A percentile compares a stretch with the other conserved stretches of the same genome.
phyloP scores from a whole-genome alignment of 1,140 invertebrate species.

The Bombus confusus region DNA sequence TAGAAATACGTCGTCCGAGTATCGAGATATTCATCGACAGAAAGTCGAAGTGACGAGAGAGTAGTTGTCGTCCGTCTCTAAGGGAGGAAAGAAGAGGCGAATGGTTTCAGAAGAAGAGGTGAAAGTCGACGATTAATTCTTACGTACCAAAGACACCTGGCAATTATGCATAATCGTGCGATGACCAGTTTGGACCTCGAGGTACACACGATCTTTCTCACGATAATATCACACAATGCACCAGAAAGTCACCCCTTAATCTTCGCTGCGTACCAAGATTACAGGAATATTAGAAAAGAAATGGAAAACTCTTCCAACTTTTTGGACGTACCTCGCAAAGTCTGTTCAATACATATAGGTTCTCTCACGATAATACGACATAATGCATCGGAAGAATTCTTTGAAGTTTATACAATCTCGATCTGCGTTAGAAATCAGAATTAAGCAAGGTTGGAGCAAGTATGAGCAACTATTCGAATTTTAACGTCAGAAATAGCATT shows the following conservation, averaged over 20 bases:
- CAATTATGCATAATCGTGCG: constrained; percentile 50
- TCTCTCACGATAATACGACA: no score
- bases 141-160: constrained; percentile 17
- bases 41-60: background rate
- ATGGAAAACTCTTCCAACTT: no score
- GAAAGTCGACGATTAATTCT: constrained; percentile 67
- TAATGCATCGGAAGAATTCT: no score
- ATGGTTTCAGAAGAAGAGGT: constrained; percentile 46
- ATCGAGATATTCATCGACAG: background rate
- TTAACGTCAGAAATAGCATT: no score
- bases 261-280: background rate
- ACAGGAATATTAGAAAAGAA: no score
- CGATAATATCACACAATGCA: constrained; percentile 42
- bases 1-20: background rate
- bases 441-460: no score
- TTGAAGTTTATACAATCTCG: no score
- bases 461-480: no score
- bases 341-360: no score
- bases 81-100: constrained; percentile 2
- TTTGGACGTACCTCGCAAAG: no score
- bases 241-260: background rate
- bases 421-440: no score
- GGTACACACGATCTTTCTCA: constrained; percentile 54
- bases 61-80: background rate
- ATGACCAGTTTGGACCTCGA: constrained; percentile 63